A percentile compares a stretch with the other conserved stretches of the same genome.
Conservation (phyloP, 2,113 vertebrate species). For the Ammospiza nelsoni region DNA sequence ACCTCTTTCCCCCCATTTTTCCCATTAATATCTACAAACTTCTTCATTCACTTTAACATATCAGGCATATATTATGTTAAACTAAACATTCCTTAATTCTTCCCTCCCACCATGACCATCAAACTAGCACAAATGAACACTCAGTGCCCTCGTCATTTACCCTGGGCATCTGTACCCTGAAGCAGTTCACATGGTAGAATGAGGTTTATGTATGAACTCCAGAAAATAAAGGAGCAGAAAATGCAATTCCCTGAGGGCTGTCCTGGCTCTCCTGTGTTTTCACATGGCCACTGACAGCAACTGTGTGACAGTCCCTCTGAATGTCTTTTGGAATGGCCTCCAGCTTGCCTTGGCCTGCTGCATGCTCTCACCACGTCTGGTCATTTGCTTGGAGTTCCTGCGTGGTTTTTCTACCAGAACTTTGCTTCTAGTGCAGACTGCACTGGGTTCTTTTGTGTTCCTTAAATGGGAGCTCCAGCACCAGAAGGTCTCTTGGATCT, state of each 20-base stretch:
- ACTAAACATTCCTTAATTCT: background rate
- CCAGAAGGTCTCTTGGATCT: background rate
- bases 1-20: background rate
- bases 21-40: background rate
- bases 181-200: background rate
- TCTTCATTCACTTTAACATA: background rate
- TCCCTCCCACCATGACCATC: background rate
- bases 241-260: background rate
- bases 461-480: background rate
- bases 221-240: constrained; percentile 33
- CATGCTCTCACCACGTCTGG: background rate
- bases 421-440: background rate
- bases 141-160: background rate
- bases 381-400: background rate
- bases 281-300: background rate
- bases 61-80: background rate
- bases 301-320: background rate
- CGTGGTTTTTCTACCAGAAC: background rate
- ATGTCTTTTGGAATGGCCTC: background rate
- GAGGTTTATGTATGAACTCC: background rate
- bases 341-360: background rate
- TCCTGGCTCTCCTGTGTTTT: background rate
- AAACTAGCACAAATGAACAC: background rate
- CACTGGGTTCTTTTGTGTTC: fast-evolving
- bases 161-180: background rate